These are phyloP conservation scores for Reticulitermes speratus DNA, from an alignment of 1,140 invertebrate genomes.

Conservation along the genomic window DNA sequence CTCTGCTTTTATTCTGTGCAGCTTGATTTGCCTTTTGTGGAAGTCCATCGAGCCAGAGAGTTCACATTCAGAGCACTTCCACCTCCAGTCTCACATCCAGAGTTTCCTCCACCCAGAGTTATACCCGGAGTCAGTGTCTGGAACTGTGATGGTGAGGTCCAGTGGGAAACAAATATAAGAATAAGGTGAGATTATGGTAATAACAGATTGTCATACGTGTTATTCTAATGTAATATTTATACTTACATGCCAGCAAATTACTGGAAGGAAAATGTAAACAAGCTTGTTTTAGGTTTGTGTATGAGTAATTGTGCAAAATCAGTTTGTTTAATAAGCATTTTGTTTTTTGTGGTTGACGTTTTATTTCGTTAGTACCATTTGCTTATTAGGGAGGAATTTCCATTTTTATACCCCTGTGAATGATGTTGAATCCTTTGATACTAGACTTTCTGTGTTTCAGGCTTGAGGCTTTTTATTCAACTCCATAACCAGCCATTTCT, in stretches of 20 bases:
- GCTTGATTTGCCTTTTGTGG: conserved; percentile 76
- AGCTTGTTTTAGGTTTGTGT: not conserved
- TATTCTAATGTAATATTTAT: conserved; percentile 25
- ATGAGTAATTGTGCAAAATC: conserved; percentile 22
- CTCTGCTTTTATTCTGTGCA: conserved; percentile 42
- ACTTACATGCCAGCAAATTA: conserved; percentile 26
- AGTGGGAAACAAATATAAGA: conserved; percentile 65
- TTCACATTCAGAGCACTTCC: conserved; percentile 65
- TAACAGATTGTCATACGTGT: not conserved
- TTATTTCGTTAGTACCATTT: no score
- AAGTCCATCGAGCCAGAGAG: conserved; percentile 71
- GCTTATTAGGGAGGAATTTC: no score
- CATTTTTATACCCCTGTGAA: no score
- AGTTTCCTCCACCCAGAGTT: conserved; percentile 43
- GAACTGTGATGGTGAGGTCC: conserved; percentile 86
- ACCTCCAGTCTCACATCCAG: conserved; percentile 42
- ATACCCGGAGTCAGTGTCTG: conserved; percentile 60
- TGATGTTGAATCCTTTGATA: no score
- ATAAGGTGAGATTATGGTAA: conserved; percentile 58
- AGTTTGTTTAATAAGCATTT: not conserved
- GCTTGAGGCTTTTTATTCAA: no score
- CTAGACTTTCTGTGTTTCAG: no score
- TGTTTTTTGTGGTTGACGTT: no score
- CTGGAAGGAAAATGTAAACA: not conserved
- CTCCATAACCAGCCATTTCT: no score